phyloP scores from a whole-genome alignment of 2,797 vertebrate genomes.

The Galaxias olidus region DNA sequence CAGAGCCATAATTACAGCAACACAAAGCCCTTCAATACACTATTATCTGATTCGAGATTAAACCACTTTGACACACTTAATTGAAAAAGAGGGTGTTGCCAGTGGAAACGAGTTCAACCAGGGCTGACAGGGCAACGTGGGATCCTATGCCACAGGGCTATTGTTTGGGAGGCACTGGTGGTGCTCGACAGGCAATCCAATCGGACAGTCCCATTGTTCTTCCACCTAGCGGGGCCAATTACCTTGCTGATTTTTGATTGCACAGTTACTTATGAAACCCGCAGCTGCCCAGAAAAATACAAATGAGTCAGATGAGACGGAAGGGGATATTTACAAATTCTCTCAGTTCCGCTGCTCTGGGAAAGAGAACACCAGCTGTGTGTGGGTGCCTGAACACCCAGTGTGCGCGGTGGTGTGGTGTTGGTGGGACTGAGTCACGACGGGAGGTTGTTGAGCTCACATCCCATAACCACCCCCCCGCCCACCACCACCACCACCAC shows the following conservation, averaged over 20 bases:
- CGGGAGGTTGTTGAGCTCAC: constrained; percentile 28
- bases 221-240: constrained; percentile 46
- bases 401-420: constrained; percentile 19
- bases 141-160: constrained; percentile 26
- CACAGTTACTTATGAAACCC: constrained; percentile 36
- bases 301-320: background rate
- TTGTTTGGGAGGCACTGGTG: background rate
- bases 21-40: constrained; percentile 39
- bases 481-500: no score
- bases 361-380: constrained; percentile 24
- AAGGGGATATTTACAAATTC: constrained; percentile 30
- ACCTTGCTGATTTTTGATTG: constrained; percentile 39
- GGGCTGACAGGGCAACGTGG: constrained; percentile 9
- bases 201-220: constrained; percentile 27
- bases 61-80: constrained; percentile 50
- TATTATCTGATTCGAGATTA: constrained; percentile 65
- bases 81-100: constrained; percentile 48
- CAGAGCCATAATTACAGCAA: constrained; percentile 63
- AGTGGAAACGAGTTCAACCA: constrained; percentile 33
- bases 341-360: constrained; percentile 17
- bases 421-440: constrained; percentile 39
- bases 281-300: no score
- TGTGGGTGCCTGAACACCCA: background rate
- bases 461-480: constrained; percentile 25
- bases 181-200: constrained; percentile 5